Evolutionary conservation across 2,797 vertebrate species (phyloP).

Genomic region (Cuniculus paca): DNA sequence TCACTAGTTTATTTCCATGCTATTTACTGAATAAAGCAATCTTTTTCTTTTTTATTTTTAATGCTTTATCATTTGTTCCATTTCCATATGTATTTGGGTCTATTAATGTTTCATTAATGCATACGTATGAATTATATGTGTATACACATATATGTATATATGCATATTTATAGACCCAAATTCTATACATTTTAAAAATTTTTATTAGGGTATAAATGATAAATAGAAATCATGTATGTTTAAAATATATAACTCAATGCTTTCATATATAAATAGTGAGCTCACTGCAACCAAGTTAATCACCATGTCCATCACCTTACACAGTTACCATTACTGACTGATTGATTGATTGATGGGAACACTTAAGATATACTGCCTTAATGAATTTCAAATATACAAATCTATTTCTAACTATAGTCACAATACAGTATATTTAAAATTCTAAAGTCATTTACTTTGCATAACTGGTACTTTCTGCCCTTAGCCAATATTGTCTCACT

Average conservation of each 20-base stretch:
- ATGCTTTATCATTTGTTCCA: neutral
- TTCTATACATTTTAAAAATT: neutral
- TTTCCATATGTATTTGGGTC: neutral
- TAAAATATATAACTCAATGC: neutral
- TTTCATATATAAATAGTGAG: neutral
- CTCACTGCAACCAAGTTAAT: neutral
- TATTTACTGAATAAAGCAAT: neutral
- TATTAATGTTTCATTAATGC: constrained; percentile 18
- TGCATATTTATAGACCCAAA: neutral
- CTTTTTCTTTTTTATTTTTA: neutral
- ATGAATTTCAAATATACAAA: neutral
- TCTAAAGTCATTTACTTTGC: neutral
- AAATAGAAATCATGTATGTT: neutral
- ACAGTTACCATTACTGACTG: neutral
- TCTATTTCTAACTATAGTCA: neutral
- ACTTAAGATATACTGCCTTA: neutral
- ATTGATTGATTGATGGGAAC: neutral
- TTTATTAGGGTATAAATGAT: neutral
- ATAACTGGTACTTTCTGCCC: neutral
- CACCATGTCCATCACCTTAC: neutral
- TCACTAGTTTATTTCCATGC: neutral
- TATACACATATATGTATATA: neutral
- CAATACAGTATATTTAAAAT: neutral
- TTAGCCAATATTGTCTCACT: neutral
- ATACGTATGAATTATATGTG: neutral